Percentiles rank a stretch among this genome's conserved stretches.
These are phyloP conservation scores for Plemyria rubiginata DNA, from an alignment of 2,888 invertebrate species.

Conservation along the genomic window DNA sequence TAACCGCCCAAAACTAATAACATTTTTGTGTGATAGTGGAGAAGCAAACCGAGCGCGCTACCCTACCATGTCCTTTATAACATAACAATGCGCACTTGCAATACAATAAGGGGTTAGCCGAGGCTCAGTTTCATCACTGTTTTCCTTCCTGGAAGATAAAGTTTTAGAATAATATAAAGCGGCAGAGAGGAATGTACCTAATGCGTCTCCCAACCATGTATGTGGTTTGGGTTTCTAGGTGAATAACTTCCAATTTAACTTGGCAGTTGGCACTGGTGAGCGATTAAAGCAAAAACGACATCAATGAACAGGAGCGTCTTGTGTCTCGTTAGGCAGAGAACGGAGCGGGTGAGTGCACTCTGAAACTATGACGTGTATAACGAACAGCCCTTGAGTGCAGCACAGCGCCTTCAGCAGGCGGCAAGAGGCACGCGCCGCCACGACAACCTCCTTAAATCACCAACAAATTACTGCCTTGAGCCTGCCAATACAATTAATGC, in stretches of 20 bases:
- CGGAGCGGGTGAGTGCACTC: slow-evolving; percentile 72
- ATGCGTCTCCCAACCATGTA: slow-evolving; percentile 35
- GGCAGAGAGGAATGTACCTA: slow-evolving; percentile 38
- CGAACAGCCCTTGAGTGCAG: slow-evolving; percentile 74
- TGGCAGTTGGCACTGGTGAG: slow-evolving; percentile 60
- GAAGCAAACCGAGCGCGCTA: slow-evolving; percentile 69
- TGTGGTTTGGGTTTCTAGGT: slow-evolving; percentile 44
- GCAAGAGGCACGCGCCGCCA: slow-evolving; percentile 65
- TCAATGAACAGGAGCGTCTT: slow-evolving; percentile 71
- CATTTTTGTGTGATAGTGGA: slow-evolving; percentile 80
- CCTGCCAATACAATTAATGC: slow-evolving; percentile 12
- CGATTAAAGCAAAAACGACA: slow-evolving; percentile 71
- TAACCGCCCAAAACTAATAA: slow-evolving; percentile 82
- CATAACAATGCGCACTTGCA: slow-evolving; percentile 75
- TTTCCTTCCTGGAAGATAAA: slow-evolving; percentile 57
- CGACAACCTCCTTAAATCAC: slow-evolving; percentile 57
- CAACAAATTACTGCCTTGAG: slow-evolving; percentile 37
- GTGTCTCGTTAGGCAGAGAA: slow-evolving; percentile 74
- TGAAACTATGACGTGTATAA: slow-evolving; percentile 75
- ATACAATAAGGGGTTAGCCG: slow-evolving; percentile 70
- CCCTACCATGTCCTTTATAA: slow-evolving; percentile 72
- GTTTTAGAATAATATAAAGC: slow-evolving; percentile 45
- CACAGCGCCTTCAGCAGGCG: slow-evolving; percentile 55
- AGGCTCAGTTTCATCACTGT: slow-evolving; percentile 61
- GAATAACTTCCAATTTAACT: slow-evolving; percentile 49